Evolutionary conservation across 92 coral and sea anemone species (phyloP).

Genomic region (Muricea muricata): DNA sequence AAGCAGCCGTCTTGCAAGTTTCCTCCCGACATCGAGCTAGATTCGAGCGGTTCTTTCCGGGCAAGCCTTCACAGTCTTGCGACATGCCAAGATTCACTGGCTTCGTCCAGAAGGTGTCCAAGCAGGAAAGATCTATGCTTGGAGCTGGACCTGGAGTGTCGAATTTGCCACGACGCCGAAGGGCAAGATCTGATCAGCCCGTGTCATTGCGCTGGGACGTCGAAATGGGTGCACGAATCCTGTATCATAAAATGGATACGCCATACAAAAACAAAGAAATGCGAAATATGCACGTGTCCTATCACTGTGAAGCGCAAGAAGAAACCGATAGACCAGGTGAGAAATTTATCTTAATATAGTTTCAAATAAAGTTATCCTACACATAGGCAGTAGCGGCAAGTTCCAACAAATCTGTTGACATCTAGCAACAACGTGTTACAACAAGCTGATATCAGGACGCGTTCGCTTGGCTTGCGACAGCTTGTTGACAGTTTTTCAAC

Average conservation of each 20-base stretch:
- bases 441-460: no score
- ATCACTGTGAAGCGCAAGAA: constrained; percentile 78
- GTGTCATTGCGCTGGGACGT: constrained; percentile 88
- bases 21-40: neutral
- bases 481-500: no score
- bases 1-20: neutral
- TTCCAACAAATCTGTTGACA: no score
- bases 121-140: constrained; percentile 23
- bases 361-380: no score
- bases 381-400: no score
- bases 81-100: constrained; percentile 16
- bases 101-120: neutral
- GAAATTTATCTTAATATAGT: constrained; percentile 7
- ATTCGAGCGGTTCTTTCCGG: neutral
- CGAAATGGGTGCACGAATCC: constrained; percentile 94
- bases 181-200: constrained; percentile 86
- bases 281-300: constrained; percentile 86
- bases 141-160: constrained; percentile 69
- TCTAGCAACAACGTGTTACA: no score
- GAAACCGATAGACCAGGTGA: constrained; percentile 89
- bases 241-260: constrained; percentile 94
- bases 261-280: constrained; percentile 77
- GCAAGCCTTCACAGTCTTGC: constrained; percentile 28
- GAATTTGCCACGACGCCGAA: constrained; percentile 81
- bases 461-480: no score